A percentile compares a stretch with the other conserved stretches of the same genome.
Conservation (phyloP, 2,113 vertebrate genomes). For the Periophthalmus modestus region DNA sequence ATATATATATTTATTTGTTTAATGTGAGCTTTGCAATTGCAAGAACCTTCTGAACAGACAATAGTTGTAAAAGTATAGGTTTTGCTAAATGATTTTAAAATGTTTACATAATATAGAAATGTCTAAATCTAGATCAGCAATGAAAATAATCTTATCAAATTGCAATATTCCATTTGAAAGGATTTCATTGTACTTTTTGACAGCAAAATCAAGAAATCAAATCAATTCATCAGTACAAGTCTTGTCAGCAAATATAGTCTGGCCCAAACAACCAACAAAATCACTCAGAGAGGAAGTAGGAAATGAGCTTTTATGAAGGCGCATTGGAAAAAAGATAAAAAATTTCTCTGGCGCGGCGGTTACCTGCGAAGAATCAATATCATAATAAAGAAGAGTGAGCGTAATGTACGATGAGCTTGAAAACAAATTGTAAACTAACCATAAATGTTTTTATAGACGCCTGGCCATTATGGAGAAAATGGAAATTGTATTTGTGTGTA, state of each 20-base stretch:
- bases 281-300: slow-evolving; percentile 52
- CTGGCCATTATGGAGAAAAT: slow-evolving; percentile 67
- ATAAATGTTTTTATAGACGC: slow-evolving; percentile 64
- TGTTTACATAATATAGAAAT: too few species aligned
- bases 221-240: slow-evolving; percentile 5
- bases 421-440: slow-evolving; percentile 68
- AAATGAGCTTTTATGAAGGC: slow-evolving; percentile 62
- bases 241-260: not conserved
- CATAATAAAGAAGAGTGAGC: slow-evolving; percentile 61
- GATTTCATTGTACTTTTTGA: not conserved
- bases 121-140: too few species aligned
- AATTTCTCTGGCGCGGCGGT: slow-evolving; percentile 60
- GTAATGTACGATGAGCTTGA: slow-evolving; percentile 66
- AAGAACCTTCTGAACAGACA: not conserved
- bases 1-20: too few species aligned
- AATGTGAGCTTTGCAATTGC: too few species aligned
- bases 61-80: too few species aligned
- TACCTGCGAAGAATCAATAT: slow-evolving; percentile 74
- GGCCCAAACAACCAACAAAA: slow-evolving; percentile 5
- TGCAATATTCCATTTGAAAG: not conserved
- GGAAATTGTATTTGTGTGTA: slow-evolving; percentile 70
- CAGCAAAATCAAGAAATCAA: not conserved
- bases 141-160: too few species aligned
- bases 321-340: slow-evolving; percentile 74
- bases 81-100: too few species aligned